These are phyloP conservation scores for Ostrea denselamellosa DNA, from an alignment of 1,140 invertebrate genomes.

Conservation along the genomic window DNA sequence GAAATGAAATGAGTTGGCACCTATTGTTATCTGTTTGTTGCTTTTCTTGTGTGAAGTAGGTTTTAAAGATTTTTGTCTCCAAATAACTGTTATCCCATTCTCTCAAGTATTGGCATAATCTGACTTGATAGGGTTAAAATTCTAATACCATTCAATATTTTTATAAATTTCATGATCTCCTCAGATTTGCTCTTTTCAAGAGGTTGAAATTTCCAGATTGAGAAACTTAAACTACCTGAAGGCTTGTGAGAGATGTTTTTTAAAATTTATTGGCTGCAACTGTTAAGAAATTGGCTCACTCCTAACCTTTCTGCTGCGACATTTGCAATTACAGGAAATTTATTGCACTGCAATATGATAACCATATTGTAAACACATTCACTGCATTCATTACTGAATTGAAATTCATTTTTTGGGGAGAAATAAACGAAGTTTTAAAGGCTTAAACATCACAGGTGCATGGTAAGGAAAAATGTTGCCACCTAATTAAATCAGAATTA, in stretches of 20 bases:
- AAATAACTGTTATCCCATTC: conserved; percentile 30
- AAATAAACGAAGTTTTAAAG: not conserved
- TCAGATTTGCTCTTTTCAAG: conserved; percentile 1
- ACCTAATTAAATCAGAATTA: conserved; percentile 24
- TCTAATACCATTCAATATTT: conserved; percentile 23
- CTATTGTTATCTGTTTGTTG: conserved; percentile 15
- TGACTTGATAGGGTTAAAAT: conserved; percentile 21
- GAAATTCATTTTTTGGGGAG: conserved; percentile 24
- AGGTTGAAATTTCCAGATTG: not conserved
- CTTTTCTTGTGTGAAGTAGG: not conserved
- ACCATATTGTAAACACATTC: conserved; percentile 19
- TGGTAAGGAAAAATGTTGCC: not conserved
- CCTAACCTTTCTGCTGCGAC: conserved; percentile 20
- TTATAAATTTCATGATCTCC: conserved; percentile 8
- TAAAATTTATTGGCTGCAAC: conserved; percentile 25
- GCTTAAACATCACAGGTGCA: conserved; percentile 28
- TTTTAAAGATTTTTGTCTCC: conserved; percentile 26
- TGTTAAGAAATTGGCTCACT: not conserved
- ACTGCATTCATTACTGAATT: conserved; percentile 4
- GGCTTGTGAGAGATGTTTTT: not conserved
- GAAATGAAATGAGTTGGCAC: conserved; percentile 17
- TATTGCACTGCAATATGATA: conserved; percentile 20
- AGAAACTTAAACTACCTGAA: conserved; percentile 5
- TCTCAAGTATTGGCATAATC: conserved; percentile 29
- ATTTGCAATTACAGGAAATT: conserved; percentile 30